Base-by-base conservation (phyloP, 1,140 invertebrate genomes). In the Drosophila ananassae region DNA sequence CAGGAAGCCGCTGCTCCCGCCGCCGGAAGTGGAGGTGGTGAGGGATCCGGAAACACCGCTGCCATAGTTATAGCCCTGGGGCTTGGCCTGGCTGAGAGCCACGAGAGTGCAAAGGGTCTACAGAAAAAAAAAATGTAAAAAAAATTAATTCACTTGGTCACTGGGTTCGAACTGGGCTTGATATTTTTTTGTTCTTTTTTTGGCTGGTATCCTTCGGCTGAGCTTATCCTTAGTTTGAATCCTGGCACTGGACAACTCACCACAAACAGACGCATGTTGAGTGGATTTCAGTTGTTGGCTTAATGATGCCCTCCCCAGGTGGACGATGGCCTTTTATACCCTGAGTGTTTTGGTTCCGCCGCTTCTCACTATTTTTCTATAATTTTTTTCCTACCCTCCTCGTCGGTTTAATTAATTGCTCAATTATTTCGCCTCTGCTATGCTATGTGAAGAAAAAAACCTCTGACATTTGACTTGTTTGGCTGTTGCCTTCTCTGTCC, bases 221-320 rank as follows among this genome's bases (percentile, higher is more conserved):
- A n/a, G 34, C 12, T n/a, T 37, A 37, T 37, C 34, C 34, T 37
- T 2, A 32, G 5, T 22, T 10, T 22, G 41, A 17, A 39, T 60
- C 52, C 41, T 39, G 46, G 6, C 22, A 41, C 50, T 30, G 10
- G 41, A 3, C 0, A 59, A 48, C 73, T 90, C 77, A 91, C 89
- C 89, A 91, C 77, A 77, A 91, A 87, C 9, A 90, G 54, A 77
- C 89, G 89, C 89, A 91, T 91, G 54, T 89, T 72, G 71, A 60
- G 62, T 81, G 69, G 60, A 46, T 79, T 82, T 89, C 67, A 77
- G 66, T 84, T 78, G 89, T 52, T 58, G 73, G 34, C 67, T 66
- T 83, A 87, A 83, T 91, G 90, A 83, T 90, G 84, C 58, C 75
- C 44, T 63, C 68, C 67, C 71, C 74, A 52, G 64, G 50, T 61